Base-by-base conservation (phyloP, 2,888 invertebrate genomes). In the Scaptomyza caliginosa region DNA sequence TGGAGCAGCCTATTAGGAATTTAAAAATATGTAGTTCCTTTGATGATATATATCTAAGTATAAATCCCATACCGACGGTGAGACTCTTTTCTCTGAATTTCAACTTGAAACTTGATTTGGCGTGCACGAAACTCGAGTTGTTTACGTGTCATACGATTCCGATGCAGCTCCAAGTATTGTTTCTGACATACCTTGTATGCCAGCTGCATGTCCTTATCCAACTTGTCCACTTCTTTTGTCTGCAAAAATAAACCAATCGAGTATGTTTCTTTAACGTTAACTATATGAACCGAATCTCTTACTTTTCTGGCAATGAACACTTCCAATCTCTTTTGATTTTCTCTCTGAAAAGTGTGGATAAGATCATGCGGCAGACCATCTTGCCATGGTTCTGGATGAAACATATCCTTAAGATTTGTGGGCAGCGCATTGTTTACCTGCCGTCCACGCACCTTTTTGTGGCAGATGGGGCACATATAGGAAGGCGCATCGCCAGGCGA, bases 371-470 rank as follows among this genome's bases (percentile, higher is more conserved):
- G 62, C 19, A 86, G 17, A 1, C 72, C 68, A 19, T 88, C 74
- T 0, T 6, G 23, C 77, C 77, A 90, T 0, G 89, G 88, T 32
- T 79, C 70, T 5, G 90, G 90, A 60, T 90, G 90, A 38, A 90
- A 88, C 11, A 88, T 66, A 10, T 81, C 71, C 32, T 90, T 90
- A 0, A 88, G 60, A 56, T 77, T 80, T 11, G 52, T n/a, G 2
- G 88, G 76, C 71, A 90, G 70, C 6, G 57, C 34, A 42, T 91
- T 91, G 39, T 73, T 71, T 1, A 90, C 58, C 11, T 80, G 66
- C 0, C 86, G 77, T 3, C 82, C 85, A 2, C 77, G 77, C n/a
- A 81, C 78, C 0, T 21, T 58, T 4, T 66, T 78, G 1, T 30
- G 48, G 11, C 90, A 90, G 1, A 85, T 46, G 1, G 83, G 77